Evolutionary conservation across 1,140 invertebrate species (phyloP), one percentile per base, ranked within the genome.

Genomic region (Micrasema longulum): DNA sequence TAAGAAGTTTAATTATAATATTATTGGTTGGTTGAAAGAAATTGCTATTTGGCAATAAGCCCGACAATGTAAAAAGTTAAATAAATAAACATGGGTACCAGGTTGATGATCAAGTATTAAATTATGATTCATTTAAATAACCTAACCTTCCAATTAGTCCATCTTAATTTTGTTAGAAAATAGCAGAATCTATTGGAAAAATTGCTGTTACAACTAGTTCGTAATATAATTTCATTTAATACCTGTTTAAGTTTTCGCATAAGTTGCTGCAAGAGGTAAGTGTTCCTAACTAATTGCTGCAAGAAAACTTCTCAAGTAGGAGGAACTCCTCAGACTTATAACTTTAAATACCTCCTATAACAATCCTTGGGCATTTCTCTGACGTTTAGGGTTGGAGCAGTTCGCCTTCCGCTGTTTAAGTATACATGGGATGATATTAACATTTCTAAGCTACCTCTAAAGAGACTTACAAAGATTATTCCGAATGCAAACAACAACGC

Each of bases 381-480:
- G 53, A 57, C 36, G n/a, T 36, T 57, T 57, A 16, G 31, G 53
- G n/a, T 2, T 35, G 14, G 31, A 36, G 53, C 36, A 36, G 35
- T 36, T 31, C n/a, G 36, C 12, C 16, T 35, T 16, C 26, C 31
- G n/a, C 53, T 20, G 5, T 18, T 18, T 6, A 18, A 16, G 18
- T 23, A 48, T 16, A 26, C 22, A 31, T n/a, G n/a, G n/a, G n/a
- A 65, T 65, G 50, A 26, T 65, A 65, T 48, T 65, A 48, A 65
- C 47, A 65, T 66, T 36, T n/a, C 45, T 50, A 66, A 50, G 48
- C 45, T n/a, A 47, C 38, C 38, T 26, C 16, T 62, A 16, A 23
- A 26, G 26, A 64, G 18, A 18, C 31, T 43, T 66, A 35, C 45
- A 66, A 66, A 66, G 45, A 66, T 66, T 50, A 11, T 50, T 66